Conservation (phyloP, 2,888 invertebrate species). For the Aspidapion aeneum region DNA sequence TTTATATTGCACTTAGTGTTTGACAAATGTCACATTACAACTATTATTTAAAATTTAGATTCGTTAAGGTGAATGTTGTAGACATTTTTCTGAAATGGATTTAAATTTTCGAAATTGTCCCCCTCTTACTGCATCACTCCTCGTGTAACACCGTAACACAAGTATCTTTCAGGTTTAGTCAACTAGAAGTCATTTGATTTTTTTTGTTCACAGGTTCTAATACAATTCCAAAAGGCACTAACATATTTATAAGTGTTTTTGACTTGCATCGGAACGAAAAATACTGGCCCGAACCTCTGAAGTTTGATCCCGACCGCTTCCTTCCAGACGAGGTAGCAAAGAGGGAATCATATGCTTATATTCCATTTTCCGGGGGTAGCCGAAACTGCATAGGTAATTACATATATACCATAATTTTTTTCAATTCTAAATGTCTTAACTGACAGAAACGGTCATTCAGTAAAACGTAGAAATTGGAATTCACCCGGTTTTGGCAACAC, state of each 20-base stretch:
- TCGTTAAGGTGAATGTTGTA: no score
- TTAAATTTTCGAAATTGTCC: no score
- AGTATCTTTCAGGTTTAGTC: no score
- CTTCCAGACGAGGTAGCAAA: slow-evolving; percentile 48
- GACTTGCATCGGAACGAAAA: slow-evolving; percentile 44
- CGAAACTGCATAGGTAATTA: slow-evolving; percentile 53
- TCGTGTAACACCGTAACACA: no score
- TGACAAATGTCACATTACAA: no score
- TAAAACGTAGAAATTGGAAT: no score
- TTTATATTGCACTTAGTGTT: no score
- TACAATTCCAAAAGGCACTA: slow-evolving; percentile 21
- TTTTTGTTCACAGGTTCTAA: slow-evolving; percentile 20
- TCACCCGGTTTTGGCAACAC: no score
- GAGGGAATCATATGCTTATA: slow-evolving; percentile 50
- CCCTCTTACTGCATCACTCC: no score
- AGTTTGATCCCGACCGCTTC: slow-evolving; percentile 58
- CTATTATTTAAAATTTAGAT: no score
- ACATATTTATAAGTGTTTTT: slow-evolving; percentile 19
- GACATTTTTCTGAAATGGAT: neutral
- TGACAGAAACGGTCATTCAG: no score
- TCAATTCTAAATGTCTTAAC: neutral
- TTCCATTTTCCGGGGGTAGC: slow-evolving; percentile 51
- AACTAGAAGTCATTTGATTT: no score
- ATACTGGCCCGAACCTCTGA: slow-evolving; percentile 55
- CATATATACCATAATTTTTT: neutral